Conservation (phyloP, 2,888 invertebrate genomes). For the Apamea anceps region DNA sequence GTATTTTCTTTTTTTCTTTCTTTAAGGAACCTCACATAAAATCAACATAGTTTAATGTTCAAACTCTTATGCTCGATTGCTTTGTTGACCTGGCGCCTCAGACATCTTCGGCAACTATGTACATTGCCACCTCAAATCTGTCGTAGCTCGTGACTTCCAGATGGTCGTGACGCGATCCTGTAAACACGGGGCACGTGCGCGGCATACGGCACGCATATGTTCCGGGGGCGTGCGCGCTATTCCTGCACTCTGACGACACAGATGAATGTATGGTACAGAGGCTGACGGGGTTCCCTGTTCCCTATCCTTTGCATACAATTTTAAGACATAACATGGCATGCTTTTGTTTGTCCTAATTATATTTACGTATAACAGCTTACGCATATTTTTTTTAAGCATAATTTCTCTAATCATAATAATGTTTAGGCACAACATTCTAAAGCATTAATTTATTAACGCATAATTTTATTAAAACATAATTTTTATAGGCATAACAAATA, state of each 20-base stretch:
- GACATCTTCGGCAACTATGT: background rate
- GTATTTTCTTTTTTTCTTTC: no score
- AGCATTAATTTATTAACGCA: no score
- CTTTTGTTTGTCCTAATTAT: no score
- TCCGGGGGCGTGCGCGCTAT: conserved; percentile 51
- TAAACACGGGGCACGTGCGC: conserved; percentile 65
- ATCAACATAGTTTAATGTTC: background rate
- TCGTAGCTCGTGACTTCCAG: conserved; percentile 38
- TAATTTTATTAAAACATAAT: no score
- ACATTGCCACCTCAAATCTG: conserved; percentile 33
- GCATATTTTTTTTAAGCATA: no score
- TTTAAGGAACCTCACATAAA: background rate
- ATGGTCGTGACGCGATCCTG: conserved; percentile 59
- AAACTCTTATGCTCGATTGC: background rate
- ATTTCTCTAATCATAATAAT: no score
- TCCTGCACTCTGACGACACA: conserved; percentile 18
- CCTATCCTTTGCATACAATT: no score
- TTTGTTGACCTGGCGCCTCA: background rate
- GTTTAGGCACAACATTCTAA: no score
- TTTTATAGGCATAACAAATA: no score
- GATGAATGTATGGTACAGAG: conserved; percentile 17
- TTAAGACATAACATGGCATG: no score
- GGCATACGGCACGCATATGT: conserved; percentile 57
- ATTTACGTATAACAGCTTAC: no score
- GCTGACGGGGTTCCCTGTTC: background rate